phyloP scores from a whole-genome alignment of 2,888 invertebrate species.

The Dysmachus trigonus region DNA sequence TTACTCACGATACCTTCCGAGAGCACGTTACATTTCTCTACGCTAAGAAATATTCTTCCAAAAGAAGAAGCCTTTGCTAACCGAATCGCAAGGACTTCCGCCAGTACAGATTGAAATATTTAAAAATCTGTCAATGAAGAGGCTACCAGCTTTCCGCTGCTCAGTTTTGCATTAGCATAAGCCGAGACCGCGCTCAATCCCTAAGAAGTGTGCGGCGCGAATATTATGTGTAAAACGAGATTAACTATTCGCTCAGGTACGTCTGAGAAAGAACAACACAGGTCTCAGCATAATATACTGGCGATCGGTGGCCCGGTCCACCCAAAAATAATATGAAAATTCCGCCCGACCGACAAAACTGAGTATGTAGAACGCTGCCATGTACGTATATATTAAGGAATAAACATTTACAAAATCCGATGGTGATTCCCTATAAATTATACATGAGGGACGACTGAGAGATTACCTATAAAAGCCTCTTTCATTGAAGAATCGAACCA shows the following conservation, averaged over 20 bases:
- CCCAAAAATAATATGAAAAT: constrained; percentile 15
- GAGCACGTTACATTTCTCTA: not conserved
- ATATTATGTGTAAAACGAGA: not conserved
- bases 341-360: constrained; percentile 20
- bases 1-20: not conserved
- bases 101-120: not conserved
- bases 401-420: constrained; percentile 6
- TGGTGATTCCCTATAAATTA: constrained; percentile 46
- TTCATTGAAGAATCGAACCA: constrained; percentile 35
- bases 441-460: constrained; percentile 34
- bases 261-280: not conserved
- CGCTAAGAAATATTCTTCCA: not conserved
- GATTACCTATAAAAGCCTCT: constrained; percentile 43
- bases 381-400: constrained; percentile 10
- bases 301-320: not conserved
- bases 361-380: constrained; percentile 11
- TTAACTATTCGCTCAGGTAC: not conserved
- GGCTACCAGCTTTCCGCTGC: not conserved
- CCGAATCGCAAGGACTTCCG: constrained; percentile 16
- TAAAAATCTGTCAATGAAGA: constrained; percentile 29
- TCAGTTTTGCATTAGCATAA: constrained; percentile 8
- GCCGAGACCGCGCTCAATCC: not conserved
- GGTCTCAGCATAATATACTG: constrained; percentile 1
- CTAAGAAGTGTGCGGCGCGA: not conserved
- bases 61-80: not conserved